Evolutionary conservation across 2,797 vertebrate species (phyloP), one percentile per base, ranked within the genome.

Genomic region (Argentina silus): DNA sequence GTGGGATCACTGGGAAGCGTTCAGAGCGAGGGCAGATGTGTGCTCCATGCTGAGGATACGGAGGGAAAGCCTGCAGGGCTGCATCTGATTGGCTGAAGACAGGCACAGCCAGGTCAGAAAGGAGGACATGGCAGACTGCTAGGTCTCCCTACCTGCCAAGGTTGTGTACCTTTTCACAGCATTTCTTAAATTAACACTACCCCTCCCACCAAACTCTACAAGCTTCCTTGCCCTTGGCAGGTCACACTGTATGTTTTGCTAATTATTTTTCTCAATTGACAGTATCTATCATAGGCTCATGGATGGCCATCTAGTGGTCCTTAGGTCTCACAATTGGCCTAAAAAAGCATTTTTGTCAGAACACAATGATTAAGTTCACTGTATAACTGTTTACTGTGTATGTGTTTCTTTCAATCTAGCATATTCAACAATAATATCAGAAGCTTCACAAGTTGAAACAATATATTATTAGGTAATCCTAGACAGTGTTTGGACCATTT

Each of bases 401-500:
- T 59, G 9, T 1, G 12, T 59, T 4, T 9, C 23, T 19, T 57
- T 27, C 14, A 27, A 21, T 59, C 19, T 23, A 59, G 11, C 21
- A 21, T 59, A 21, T 59, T 23, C 6, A 19, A 19, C 7, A 59
- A 59, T 5, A 59, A 23, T 27, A 59, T 23, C 21, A 27, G 27
- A 59, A 59, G 11, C 4, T 23, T 27, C 3, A 27, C 21, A 21
- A 5, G 4, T 57, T 19, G 55, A 23, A 57, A 57, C 19, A 56
- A 1, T 19, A 59, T 59, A 17, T 27, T 23, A 60, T 60, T 60
- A 60, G 9, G 10, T 59, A 59, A 59, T 59, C 27, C 27, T 36
- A n/a, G 42, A 17, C 17, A 44, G 23, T 27, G 48, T 55, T 68
- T 77, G 74, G 48, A 77, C 59, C 17, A 23, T 70, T 80, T 85